Conservation (phyloP, 2,888 invertebrate genomes). For the Petrolisthes cinctipes region DNA sequence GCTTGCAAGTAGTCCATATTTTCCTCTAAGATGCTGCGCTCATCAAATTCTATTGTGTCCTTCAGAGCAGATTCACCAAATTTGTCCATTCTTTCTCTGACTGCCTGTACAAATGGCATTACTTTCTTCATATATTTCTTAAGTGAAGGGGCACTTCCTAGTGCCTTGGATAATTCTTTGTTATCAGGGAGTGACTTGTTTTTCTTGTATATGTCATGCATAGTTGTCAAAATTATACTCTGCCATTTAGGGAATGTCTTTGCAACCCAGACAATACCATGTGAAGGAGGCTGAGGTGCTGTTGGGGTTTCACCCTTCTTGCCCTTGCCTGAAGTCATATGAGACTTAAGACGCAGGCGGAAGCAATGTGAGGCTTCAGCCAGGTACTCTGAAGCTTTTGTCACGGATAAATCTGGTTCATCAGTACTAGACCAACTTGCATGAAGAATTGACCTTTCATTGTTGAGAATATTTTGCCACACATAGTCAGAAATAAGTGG, state of each 20-base stretch:
- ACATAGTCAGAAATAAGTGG: conserved; percentile 97
- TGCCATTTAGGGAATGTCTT: conserved; percentile 97
- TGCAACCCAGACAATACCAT: conserved; percentile 91
- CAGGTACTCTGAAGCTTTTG: conserved; percentile 87
- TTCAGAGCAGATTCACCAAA: conserved; percentile 83
- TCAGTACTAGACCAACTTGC: conserved; percentile 87
- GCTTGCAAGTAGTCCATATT: conserved; percentile 84
- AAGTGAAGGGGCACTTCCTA: conserved; percentile 81
- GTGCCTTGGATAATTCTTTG: conserved; percentile 84
- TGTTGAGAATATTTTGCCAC: conserved; percentile 84
- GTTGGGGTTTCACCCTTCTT: conserved; percentile 74
- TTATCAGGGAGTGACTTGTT: conserved; percentile 87
- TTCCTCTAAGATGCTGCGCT: conserved; percentile 81
- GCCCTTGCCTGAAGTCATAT: conserved; percentile 73
- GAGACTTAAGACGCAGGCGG: conserved; percentile 85
- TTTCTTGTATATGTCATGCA: conserved; percentile 76
- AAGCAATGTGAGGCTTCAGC: conserved; percentile 94
- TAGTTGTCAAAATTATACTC: conserved; percentile 85
- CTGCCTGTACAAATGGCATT: conserved; percentile 97
- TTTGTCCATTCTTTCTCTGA: conserved; percentile 83
- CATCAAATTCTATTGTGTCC: conserved; percentile 88
- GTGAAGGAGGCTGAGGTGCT: conserved; percentile 80
- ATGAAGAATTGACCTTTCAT: conserved; percentile 83
- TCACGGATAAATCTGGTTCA: conserved; percentile 81
- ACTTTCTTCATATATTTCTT: conserved; percentile 96